Conservation (phyloP, 2,888 invertebrate species). For the Apoda limacodes region DNA sequence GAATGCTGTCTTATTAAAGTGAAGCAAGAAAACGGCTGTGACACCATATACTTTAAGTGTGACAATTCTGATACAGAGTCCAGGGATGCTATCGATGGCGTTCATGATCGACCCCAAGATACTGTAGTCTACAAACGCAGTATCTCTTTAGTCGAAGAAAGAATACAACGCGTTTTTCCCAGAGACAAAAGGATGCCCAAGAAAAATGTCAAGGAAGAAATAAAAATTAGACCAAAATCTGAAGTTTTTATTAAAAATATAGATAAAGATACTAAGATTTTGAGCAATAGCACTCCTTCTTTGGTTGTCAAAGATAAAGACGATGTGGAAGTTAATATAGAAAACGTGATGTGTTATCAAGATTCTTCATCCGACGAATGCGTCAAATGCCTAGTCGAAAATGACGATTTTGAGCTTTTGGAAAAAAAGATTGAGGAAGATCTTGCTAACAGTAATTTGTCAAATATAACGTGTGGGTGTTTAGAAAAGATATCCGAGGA, state of each 20-base stretch:
- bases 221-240: constrained; percentile 24
- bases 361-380: constrained; percentile 61
- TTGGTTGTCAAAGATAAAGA: constrained; percentile 30
- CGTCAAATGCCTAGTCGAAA: constrained; percentile 38
- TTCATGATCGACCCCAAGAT: constrained; percentile 29
- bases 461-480: constrained; percentile 32
- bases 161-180: constrained; percentile 46
- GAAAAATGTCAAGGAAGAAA: constrained; percentile 25
- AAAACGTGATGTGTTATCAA: constrained; percentile 50
- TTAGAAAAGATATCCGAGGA: constrained; percentile 58
- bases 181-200: constrained; percentile 34
- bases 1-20: constrained; percentile 54
- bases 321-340: constrained; percentile 53
- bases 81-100: constrained; percentile 40
- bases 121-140: constrained; percentile 56
- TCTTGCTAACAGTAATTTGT: constrained; percentile 26
- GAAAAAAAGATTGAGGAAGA: constrained; percentile 53
- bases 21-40: constrained; percentile 57
- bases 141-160: constrained; percentile 51
- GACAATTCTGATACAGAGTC: constrained; percentile 53
- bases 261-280: constrained; percentile 29
- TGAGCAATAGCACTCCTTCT: constrained; percentile 51
- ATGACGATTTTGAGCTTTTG: constrained; percentile 49
- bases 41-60: constrained; percentile 51
- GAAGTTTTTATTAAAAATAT: constrained; percentile 30